Percentiles rank a stretch among this genome's conserved stretches.
phyloP scores from a whole-genome alignment of 2,888 invertebrate genomes.

The Lucinisca nassula region DNA sequence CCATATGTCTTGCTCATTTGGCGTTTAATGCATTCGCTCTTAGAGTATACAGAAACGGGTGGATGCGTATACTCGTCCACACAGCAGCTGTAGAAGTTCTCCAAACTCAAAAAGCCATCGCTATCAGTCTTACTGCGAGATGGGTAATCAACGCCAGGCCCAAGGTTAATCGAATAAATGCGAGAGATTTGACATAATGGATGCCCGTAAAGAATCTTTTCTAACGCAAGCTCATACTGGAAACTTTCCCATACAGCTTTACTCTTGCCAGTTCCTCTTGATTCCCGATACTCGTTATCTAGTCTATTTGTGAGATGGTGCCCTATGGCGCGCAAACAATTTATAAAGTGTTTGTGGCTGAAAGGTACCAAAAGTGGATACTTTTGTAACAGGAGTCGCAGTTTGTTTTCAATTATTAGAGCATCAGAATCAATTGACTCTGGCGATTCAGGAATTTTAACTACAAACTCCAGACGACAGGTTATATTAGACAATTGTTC shows the following conservation, averaged over 20 bases:
- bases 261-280: constrained; percentile 24
- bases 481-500: background rate
- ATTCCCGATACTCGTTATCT: background rate
- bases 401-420: background rate
- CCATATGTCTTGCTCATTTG: constrained; percentile 17
- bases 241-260: constrained; percentile 15
- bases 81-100: constrained; percentile 27
- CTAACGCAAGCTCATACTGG: constrained; percentile 28
- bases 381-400: background rate
- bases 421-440: background rate
- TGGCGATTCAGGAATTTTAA: background rate
- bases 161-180: constrained; percentile 32
- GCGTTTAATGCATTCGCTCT: constrained; percentile 17
- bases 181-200: constrained; percentile 27
- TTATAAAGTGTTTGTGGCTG: background rate
- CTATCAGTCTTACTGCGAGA: constrained; percentile 28
- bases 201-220: constrained; percentile 34
- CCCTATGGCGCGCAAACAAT: background rate
- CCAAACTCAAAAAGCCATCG: constrained; percentile 25
- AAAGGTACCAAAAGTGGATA: constrained; percentile 19
- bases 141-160: constrained; percentile 23
- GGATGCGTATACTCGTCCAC: constrained; percentile 19
- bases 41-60: constrained; percentile 22
- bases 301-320: constrained; percentile 18
- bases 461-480: constrained; percentile 35